Base-by-base conservation (phyloP, 2,888 invertebrate species). In the Calameuta idolon region DNA sequence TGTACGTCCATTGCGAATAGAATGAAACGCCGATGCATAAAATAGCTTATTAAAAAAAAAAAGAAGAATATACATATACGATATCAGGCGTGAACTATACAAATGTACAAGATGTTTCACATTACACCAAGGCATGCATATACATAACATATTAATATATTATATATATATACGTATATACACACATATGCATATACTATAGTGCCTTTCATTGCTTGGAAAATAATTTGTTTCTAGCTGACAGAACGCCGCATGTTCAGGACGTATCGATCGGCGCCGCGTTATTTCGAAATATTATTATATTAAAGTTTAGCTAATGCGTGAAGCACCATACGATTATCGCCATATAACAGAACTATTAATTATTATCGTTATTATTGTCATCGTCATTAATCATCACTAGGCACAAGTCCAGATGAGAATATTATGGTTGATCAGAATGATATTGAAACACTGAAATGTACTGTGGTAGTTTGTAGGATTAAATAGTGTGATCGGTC, bases 361-460 rank as follows among this genome's bases (percentile, higher is more conserved):
- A 5, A 55, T 23, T 71, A 76, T 79, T 77, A 74, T 76, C 69
- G 75, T 79, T 80, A 75, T 77, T 77, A 73, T 40, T 69, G 78
- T 80, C 31, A 75, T 76, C 68, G 76, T 79, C 55, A 76, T 74
- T 78, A 78, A 77, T 81, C 75, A 71, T 71, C 71, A 71, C 31
- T 12, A 71, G 71, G 71, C 3, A 71, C 31, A 71, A 30, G 33
- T 71, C 12, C 31, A 71, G 11, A 71, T 31, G 31, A 30, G 31
- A 71, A 12, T 33, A 9, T 9, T 4, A 69, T 33, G 71, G 31
- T 31, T 4, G 31, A 33, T 71, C 30, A 2, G 71, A 12, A 15
- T 33, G 30, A 12, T 12, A 71, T 4, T 2, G 31, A 12, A 12
- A 37, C 31, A 71, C 12, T 15, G 31, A 31, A 37, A 12, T 37